Evolutionary conservation across 2,888 invertebrate species (phyloP), one percentile per base, ranked within the genome.

Genomic region (Aleiodes alternator): DNA sequence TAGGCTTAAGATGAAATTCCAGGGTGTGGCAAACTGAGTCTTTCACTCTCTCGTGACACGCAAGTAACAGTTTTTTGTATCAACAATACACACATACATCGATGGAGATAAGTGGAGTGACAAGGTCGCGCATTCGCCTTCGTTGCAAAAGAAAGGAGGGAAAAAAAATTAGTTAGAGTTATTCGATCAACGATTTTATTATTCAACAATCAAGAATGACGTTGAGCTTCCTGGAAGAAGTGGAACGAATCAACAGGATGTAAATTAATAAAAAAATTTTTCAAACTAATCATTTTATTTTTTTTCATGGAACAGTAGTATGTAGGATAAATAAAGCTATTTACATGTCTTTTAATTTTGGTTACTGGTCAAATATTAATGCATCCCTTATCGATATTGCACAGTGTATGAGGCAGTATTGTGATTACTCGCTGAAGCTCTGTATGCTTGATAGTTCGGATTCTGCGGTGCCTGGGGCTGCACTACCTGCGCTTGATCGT

Each of bases 1-100:
- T 74, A 68, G 77, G 78, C 76, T 48, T 73, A 77, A 76, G 82
- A 84, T 86, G 83, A 87, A 87, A 88, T 88, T 88, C 86, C 85
- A 84, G 86, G 88, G 88, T 81, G 88, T 86, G 88, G 87, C 84
- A 72, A 77, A 78, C 59, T 14, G 29, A 29, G 71, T 78, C 76
- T 78, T 78, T 76, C 53, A 69, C 70, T 75, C 70, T 57, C 59
- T 74, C 73, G 50, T 73, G 50, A 55, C 59, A 68, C 51, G 68
- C 51, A 51, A 23, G 51, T 68, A 68, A 68, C 29, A 68, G 68
- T 48, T 64, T 64, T 11, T 43, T 43, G 43, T 64, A 16, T 72
- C 56, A 61, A 61, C 64, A 56, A 53, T 76, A 72, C 75, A 77
- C 72, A 76, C 75, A 77, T 73, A 77, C 72, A 68, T 66, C 34